Base-by-base conservation (phyloP, 2,888 invertebrate genomes). In the Cactoblastis cactorum region DNA sequence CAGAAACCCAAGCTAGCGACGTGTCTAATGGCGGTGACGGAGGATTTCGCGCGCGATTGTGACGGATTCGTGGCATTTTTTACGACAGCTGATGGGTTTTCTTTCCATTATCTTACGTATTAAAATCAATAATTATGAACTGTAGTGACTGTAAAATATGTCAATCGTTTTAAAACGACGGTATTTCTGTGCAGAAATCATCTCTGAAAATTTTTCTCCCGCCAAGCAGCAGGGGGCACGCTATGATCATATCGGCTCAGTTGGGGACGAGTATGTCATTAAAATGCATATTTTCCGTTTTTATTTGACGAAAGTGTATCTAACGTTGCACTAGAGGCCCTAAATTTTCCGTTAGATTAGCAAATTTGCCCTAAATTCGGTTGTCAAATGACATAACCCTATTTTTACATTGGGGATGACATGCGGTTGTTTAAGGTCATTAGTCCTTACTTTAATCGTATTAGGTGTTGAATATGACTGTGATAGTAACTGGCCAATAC, bases 21-120 rank as follows among this genome's bases (percentile, higher is more conserved):
- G 90, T 90, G 90, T 90, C 86, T 85, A 90, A 90, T 90, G 90
- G 90, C 90, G 90, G 81, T 86, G 85, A 86, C 82, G 83, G 71
- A 84, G 77, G 73, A 82, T 87, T 90, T 90, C 88, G 90, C 90
- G 90, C 90, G 89, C 90, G 89, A 86, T 86, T 87, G 77, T 83
- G 83, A 83, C 86, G 83, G 83, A 81, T 88, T 89, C 89, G 88
- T 89, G 89, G 89, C 89, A 89, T 83, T 82, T 86, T 84, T 88
- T 87, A 73, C 59, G 69, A 77, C 83, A 85, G 79, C 84, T 84
- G 81, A 85, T 80, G 74, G 67, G 67, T 62, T 58, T 57, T 71
- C 71, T n/a, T 77, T 74, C 56, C 52, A 59, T 50, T 60, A 58
- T 83, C 77, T 74, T 56, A 63, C 55, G 54, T 51, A 59, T 53